Evolutionary conservation across 2,797 vertebrate species (phyloP), one percentile per base, ranked within the genome.

Genomic region (Sebastolobus altivelis): DNA sequence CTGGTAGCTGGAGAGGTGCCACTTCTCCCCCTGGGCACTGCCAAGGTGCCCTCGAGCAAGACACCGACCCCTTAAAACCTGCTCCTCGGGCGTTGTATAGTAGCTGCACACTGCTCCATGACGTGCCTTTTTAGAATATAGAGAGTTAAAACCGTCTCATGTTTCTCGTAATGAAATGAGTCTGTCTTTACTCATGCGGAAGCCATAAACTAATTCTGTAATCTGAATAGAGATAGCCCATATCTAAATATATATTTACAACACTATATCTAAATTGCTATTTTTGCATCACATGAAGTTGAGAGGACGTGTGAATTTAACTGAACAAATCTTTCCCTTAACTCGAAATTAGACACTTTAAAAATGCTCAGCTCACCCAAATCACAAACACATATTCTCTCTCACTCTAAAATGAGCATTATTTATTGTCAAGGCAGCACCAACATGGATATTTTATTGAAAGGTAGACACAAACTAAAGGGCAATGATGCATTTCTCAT

Each of bases 401-500:
- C 22, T 3, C 13, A 14, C 25, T 69, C 55, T 40, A 69, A 66
- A 77, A 71, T 49, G 6, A 72, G 27, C 14, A 58, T 52, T 5
- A 27, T 68, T n/a, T 72, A 61, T 43, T 55, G 46, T 76, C 55
- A 86, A 82, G 54, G 76, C 73, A 87, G 85, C 85, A 88, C 83
- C 83, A 82, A 73, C 37, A 66, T 69, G 60, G 60, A 69, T 75
- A 46, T 72, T 86, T 79, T 80, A 84, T 83, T 81, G 11, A 77
- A 82, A 84, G 56, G 25, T 55, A 59, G 25, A 75, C 37, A 59
- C 8, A 69, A 77, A 72, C 18, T 16, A 49, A 79, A 80, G 60
- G 27, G 13, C 62, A 77, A 61, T 14, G 13, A 46, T 82, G 16
- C 52, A 66, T 62, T 77, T 33, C 31, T 61, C 16, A 61, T 20